Evolutionary conservation across 2,113 vertebrate genomes (phyloP).

Genomic region (human): GRCh38 chr5:155049001-155049500

Average conservation of each 20-base stretch:
- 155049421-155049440: background rate
- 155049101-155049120: background rate
- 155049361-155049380: background rate
- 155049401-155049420: background rate
- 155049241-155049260: background rate
- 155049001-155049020: background rate
- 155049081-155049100: background rate
- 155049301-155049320: background rate
- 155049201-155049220: background rate
- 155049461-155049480: background rate
- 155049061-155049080: background rate
- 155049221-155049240: background rate
- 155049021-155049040: background rate
- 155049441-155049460: background rate
- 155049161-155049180: background rate
- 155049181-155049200: background rate
- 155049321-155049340: background rate
- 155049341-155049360: background rate
- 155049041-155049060: background rate
- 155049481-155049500: background rate
- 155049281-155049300: background rate
- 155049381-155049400: background rate
- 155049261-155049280: background rate
- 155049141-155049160: background rate
- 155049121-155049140: background rate